Percentiles rank a stretch among this genome's conserved stretches.
Conservation (phyloP, 2,113 vertebrate genomes). For the Nettapus auritus region DNA sequence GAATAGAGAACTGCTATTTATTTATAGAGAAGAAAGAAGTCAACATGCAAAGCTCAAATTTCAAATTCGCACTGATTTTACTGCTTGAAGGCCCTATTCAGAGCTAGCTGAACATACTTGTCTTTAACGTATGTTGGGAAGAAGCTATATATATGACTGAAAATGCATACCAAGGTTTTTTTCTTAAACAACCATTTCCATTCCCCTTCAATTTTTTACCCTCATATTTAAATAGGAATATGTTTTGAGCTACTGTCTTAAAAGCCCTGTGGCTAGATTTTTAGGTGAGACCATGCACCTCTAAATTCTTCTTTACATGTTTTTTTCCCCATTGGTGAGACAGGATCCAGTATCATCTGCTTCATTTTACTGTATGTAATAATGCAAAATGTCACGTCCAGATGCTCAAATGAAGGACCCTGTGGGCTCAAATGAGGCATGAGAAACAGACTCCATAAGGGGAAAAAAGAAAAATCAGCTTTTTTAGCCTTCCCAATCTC, state of each 20-base stretch:
- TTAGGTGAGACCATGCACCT: not conserved
- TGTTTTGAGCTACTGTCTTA: not conserved
- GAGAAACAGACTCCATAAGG: not conserved
- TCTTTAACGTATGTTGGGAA: not conserved
- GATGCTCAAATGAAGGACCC: not conserved
- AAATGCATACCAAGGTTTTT: not conserved
- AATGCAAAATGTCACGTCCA: accelerated
- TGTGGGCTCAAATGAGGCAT: not conserved
- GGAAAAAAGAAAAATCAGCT: not conserved
- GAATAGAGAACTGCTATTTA: not conserved
- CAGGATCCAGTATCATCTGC: not conserved
- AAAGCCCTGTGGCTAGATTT: not conserved
- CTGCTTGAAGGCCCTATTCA: not conserved
- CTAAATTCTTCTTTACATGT: not conserved
- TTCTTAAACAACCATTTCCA: not conserved
- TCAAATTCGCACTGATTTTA: not conserved
- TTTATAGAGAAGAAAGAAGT: not conserved
- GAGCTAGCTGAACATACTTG: not conserved
- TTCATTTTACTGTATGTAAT: not conserved
- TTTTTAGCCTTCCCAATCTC: not conserved
- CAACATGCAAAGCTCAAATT: not conserved
- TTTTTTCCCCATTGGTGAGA: not conserved
- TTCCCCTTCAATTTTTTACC: not conserved
- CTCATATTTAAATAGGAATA: not conserved
- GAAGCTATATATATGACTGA: not conserved